These are phyloP conservation scores for Cottus gobio DNA, from an alignment of 2,113 vertebrate species.

Conservation along the genomic window DNA sequence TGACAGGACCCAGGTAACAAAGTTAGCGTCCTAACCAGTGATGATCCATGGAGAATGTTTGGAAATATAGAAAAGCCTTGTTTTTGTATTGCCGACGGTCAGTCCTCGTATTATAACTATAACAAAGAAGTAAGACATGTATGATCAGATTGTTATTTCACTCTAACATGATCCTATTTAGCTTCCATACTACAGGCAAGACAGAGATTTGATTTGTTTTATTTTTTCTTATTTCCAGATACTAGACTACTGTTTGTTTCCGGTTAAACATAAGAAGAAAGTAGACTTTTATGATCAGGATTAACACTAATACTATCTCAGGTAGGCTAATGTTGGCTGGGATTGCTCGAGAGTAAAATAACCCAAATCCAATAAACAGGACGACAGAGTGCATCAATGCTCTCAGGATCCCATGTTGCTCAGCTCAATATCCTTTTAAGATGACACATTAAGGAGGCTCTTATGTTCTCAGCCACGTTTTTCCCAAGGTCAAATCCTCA, in stretches of 20 bases:
- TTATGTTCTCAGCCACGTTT: too few relatives aligned
- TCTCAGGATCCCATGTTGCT: too few relatives aligned
- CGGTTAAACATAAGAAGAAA: neutral
- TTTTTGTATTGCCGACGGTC: neutral
- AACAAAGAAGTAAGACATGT: neutral
- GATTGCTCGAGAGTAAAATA: neutral
- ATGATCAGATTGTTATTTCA: neutral
- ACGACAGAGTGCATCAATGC: neutral
- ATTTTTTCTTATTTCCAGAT: neutral
- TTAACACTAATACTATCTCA: neutral
- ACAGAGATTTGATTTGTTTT: too few relatives aligned
- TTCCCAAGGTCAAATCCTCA: too few relatives aligned
- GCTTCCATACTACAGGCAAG: neutral
- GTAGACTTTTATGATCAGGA: neutral
- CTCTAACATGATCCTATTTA: neutral
- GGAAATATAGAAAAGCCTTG: constrained; percentile 10
- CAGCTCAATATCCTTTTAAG: too few relatives aligned
- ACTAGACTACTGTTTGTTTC: neutral
- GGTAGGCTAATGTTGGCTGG: neutral
- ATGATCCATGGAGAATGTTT: neutral
- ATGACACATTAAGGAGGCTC: too few relatives aligned
- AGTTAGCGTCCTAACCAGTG: neutral
- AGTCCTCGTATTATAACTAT: neutral
- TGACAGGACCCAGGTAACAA: neutral
- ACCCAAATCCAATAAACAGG: neutral